phyloP scores from a whole-genome alignment of 2,888 invertebrate genomes.

The Muscina levida region DNA sequence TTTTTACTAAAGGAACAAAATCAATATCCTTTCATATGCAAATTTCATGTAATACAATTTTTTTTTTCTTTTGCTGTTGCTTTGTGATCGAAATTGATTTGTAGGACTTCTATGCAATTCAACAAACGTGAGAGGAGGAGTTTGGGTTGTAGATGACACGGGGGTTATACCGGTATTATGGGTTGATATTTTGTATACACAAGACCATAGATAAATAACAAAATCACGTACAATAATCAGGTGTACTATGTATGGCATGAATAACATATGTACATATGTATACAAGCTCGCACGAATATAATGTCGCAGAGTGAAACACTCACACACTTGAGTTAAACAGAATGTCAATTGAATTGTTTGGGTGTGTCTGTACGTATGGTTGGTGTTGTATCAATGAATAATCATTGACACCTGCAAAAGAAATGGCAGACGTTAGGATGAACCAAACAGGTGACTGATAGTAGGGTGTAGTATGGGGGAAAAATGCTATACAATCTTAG shows the following conservation, averaged over 20 bases:
- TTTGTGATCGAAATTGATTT: conserved; percentile 28
- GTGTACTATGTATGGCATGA: conserved; percentile 38
- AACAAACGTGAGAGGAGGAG: background rate
- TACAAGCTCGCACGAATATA: background rate
- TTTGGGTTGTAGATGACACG: too few relatives aligned
- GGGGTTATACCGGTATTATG: background rate
- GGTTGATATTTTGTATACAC: conserved; percentile 33
- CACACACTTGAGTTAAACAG: too few relatives aligned
- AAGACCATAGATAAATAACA: conserved; percentile 61
- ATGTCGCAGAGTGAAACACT: too few relatives aligned
- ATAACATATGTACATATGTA: background rate
- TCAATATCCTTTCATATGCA: conserved; percentile 66
- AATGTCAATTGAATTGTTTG: too few relatives aligned
- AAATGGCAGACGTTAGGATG: background rate
- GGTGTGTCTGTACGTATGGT: too few relatives aligned
- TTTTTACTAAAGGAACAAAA: conserved; percentile 43
- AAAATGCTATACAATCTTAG: background rate
- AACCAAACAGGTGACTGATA: background rate
- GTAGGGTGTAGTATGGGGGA: background rate
- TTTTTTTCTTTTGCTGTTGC: conserved; percentile 26
- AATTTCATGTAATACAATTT: conserved; percentile 58
- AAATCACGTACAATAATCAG: conserved; percentile 63
- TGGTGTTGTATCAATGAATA: conserved; percentile 48
- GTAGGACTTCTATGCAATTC: background rate
- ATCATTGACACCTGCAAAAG: conserved; percentile 59